Percentiles rank a stretch among this genome's conserved stretches.
These are phyloP conservation scores for Apis cerana DNA, from an alignment of 1,140 invertebrate genomes.

Conservation along the genomic window DNA sequence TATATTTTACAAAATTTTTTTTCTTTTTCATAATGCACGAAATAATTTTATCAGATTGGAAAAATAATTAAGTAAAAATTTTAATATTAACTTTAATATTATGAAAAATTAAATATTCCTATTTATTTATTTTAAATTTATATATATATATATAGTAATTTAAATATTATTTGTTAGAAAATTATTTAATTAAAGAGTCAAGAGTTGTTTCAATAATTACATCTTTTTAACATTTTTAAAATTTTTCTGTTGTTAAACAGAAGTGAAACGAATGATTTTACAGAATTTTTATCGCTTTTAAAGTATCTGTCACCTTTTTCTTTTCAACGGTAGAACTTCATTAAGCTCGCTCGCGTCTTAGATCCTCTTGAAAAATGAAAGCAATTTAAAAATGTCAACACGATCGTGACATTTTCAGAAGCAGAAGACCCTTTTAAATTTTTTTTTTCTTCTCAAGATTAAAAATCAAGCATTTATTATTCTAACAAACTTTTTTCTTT, in stretches of 20 bases:
- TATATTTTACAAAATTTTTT: not conserved
- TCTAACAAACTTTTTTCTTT: not conserved
- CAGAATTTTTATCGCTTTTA: not conserved
- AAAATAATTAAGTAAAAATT: too few species aligned
- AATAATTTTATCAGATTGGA: too few species aligned
- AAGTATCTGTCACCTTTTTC: slow-evolving; percentile 1
- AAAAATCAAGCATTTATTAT: not conserved
- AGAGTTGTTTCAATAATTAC: not conserved
- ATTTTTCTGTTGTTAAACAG: not conserved
- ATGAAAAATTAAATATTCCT: too few species aligned
- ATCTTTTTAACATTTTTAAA: not conserved
- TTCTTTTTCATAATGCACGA: too few species aligned
- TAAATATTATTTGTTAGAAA: not conserved
- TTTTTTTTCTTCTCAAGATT: not conserved
- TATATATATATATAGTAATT: too few species aligned
- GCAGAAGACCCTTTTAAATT: not conserved
- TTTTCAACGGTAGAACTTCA: not conserved
- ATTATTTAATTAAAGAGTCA: not conserved
- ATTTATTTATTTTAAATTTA: too few species aligned
- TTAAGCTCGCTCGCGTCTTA: not conserved
- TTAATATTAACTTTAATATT: too few species aligned
- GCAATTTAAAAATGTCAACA: slow-evolving; percentile 8
- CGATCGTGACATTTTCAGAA: slow-evolving; percentile 1
- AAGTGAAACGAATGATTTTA: not conserved
- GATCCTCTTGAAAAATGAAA: not conserved